These are phyloP conservation scores for Seriola quinqueradiata DNA, from an alignment of 2,113 vertebrate genomes.

Conservation along the genomic window DNA sequence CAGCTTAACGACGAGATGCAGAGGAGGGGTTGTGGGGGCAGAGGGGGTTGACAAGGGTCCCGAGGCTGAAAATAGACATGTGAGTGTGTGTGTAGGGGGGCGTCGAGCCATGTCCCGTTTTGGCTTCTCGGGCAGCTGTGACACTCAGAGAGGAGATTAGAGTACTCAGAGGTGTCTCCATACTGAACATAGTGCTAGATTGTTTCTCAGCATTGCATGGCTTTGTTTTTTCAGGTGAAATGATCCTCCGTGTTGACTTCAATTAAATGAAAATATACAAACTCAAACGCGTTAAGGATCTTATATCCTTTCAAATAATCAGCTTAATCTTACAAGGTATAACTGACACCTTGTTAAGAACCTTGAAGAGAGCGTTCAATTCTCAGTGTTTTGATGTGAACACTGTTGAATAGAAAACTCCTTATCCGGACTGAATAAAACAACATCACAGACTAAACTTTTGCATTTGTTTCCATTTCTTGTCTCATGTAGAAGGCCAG, in stretches of 20 bases:
- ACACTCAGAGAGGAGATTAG: constrained; percentile 60
- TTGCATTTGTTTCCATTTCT: constrained; percentile 2
- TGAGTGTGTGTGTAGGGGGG: constrained; percentile 28
- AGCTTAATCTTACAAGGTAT: not conserved
- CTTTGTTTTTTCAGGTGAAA: not conserved
- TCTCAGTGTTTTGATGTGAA: too few relatives aligned
- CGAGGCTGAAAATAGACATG: constrained; percentile 78
- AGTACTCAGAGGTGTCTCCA: constrained; percentile 46
- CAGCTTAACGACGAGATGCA: constrained; percentile 61
- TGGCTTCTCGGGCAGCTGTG: constrained; percentile 63
- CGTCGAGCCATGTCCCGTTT: constrained; percentile 60
- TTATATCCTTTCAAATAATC: not conserved
- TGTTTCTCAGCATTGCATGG: constrained; percentile 26
- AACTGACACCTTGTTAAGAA: not conserved
- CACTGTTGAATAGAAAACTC: not conserved
- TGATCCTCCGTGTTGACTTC: not conserved
- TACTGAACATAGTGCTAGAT: constrained; percentile 38
- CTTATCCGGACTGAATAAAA: not conserved
- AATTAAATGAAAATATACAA: not conserved
- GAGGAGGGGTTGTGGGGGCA: constrained; percentile 9
- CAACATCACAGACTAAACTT: not conserved
- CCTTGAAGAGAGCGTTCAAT: not conserved
- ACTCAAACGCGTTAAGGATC: not conserved
- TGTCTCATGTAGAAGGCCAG: constrained; percentile 63
- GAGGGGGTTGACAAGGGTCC: constrained; percentile 57